These are phyloP conservation scores for Sarcophaga carnaria DNA, from an alignment of 2,888 invertebrate species.

Conservation along the genomic window DNA sequence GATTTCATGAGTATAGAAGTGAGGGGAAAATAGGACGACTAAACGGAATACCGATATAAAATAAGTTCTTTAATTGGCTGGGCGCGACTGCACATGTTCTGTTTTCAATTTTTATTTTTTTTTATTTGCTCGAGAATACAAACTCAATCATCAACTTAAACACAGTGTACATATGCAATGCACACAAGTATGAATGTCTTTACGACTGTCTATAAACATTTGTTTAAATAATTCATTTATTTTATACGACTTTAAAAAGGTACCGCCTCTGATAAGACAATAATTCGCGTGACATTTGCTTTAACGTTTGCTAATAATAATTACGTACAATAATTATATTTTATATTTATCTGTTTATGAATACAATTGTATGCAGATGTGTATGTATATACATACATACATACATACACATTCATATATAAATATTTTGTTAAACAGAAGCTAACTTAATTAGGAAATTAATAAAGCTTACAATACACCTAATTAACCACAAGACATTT, in stretches of 20 bases:
- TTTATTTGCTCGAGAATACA: too few species aligned
- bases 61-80: too few species aligned
- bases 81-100: too few species aligned
- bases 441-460: slow-evolving; percentile 76
- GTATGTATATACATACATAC: neutral
- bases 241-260: slow-evolving; percentile 47
- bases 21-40: too few species aligned
- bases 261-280: slow-evolving; percentile 52
- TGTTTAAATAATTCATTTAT: slow-evolving; percentile 62
- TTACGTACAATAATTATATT: neutral
- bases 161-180: neutral
- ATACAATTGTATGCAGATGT: neutral
- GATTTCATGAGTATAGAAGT: too few species aligned
- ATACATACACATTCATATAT: neutral
- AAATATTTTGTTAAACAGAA: slow-evolving; percentile 67
- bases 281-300: slow-evolving; percentile 61
- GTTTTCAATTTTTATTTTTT: too few species aligned
- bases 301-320: slow-evolving; percentile 59
- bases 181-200: neutral
- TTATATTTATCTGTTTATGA: neutral
- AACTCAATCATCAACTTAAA: too few species aligned
- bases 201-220: slow-evolving; percentile 35
- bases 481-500: slow-evolving; percentile 74
- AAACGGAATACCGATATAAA: too few species aligned
- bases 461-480: slow-evolving; percentile 74